A percentile compares a stretch with the other conserved stretches of the same genome.
Conservation (phyloP, 2,797 vertebrate genomes). For the Lutra lutra region DNA sequence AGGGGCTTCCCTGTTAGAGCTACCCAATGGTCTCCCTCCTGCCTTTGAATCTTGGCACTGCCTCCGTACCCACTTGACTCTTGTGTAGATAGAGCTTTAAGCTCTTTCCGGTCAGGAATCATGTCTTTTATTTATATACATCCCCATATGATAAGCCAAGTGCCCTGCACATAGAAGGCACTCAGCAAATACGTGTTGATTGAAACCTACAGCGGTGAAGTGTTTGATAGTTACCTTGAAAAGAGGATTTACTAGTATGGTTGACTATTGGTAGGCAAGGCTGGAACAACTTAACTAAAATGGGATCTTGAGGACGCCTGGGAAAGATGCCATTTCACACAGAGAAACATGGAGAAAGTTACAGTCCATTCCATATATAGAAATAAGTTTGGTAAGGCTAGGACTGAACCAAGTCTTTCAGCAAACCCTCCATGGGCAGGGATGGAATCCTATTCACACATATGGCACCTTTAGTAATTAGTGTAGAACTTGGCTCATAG, state of each 20-base stretch:
- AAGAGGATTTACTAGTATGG: not conserved
- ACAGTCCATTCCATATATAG: not conserved
- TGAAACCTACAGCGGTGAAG: slow-evolving; percentile 7
- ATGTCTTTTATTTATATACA: not conserved
- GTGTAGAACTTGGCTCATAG: not conserved
- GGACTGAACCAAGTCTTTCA: not conserved
- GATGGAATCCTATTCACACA: not conserved
- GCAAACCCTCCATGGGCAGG: not conserved
- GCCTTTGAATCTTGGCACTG: not conserved
- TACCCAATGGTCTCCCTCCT: not conserved
- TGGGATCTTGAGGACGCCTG: not conserved
- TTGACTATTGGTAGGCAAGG: not conserved
- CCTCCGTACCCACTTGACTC: not conserved
- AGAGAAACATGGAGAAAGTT: not conserved
- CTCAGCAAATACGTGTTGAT: not conserved
- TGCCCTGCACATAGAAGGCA: not conserved
- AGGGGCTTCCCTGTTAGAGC: not conserved
- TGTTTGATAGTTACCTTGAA: not conserved
- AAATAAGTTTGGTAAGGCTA: not conserved
- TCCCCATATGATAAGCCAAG: not conserved
- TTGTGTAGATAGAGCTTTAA: not conserved
- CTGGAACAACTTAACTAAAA: not conserved
- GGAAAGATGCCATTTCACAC: not conserved
- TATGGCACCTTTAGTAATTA: not conserved
- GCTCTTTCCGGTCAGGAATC: not conserved